Percentiles rank a stretch among this genome's conserved stretches.
Evolutionary conservation across 2,888 invertebrate genomes (phyloP).

Genomic region (Ectemnius lituratus): DNA sequence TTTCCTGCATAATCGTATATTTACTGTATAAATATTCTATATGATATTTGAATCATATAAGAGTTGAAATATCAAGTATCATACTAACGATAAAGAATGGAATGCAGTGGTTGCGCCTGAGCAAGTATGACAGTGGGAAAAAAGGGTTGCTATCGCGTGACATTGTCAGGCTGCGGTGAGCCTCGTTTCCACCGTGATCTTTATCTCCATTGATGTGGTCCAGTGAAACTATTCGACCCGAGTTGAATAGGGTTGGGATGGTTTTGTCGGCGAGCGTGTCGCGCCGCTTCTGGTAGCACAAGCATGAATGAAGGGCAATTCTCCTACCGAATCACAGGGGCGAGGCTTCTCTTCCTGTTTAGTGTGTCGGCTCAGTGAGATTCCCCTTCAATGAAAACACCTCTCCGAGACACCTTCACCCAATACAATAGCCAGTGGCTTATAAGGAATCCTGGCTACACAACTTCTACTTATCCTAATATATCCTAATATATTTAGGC

Average conservation of each 20-base stretch:
- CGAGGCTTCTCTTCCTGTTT: slow-evolving; percentile 47
- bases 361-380: slow-evolving; percentile 45
- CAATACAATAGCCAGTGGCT: too few species aligned
- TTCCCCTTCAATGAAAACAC: slow-evolving; percentile 38
- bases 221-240: slow-evolving; percentile 41
- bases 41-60: too few species aligned
- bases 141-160: slow-evolving; percentile 29
- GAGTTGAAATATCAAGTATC: too few species aligned
- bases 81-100: too few species aligned
- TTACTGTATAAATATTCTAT: too few species aligned
- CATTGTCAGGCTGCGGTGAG: slow-evolving; percentile 27
- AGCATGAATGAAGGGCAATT: slow-evolving; percentile 43
- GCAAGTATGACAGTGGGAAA: not conserved
- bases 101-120: not conserved
- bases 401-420: not conserved
- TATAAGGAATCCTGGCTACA: too few species aligned
- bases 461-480: too few species aligned
- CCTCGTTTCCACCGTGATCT: slow-evolving; percentile 19
- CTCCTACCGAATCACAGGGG: slow-evolving; percentile 51
- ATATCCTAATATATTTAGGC: too few species aligned
- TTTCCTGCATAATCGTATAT: too few species aligned
- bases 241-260: slow-evolving; percentile 49
- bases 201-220: slow-evolving; percentile 43
- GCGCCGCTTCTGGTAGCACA: slow-evolving; percentile 13
- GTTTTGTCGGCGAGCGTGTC: slow-evolving; percentile 47